Base-by-base conservation (phyloP, 2,113 vertebrate genomes). In the Vireo altiloquus region DNA sequence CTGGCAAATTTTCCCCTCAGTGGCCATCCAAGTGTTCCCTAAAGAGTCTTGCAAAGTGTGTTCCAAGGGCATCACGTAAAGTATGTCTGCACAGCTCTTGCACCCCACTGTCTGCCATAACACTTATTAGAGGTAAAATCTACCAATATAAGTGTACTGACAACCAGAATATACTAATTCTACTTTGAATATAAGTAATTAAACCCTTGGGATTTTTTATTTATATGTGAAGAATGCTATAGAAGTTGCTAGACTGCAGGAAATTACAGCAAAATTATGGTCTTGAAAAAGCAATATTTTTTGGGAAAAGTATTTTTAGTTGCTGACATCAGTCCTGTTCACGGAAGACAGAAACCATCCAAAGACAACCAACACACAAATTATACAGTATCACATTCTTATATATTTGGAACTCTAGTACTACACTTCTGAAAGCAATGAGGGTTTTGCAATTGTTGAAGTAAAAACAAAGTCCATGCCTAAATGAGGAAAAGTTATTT, bases 351-450 rank as follows among this genome's bases (percentile, higher is more conserved):
- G 31, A 95, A 85, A 75, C 21, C 69, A 11, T 69, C 86, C 80
- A 86, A 86, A 94, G 82, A 53, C 49, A 92, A 93, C 76, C 47
- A 92, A 64, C 64, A 64, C n/a, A 46, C 50, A 90, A 94, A 90
- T 94, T 92, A 88, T 63, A 91, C 0, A 33, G 50, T 85, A 90
- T 82, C 66, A 50, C 37, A 49, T 92, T 92, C 91, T 78, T 91
- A 63, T 90, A 74, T 90, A 80, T 87, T 88, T 94, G 75, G 82
- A 88, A 72, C 42, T 52, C 23, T 52, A 40, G 82, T 53, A 22
- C 39, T 81, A 39, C 33, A 40, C 25, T 93, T 80, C 20, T 52
- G 28, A 72, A 86, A 63, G n/a, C 33, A 94, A 86, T 83, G 37
- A 88, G 40, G 16, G 49, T 90, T 95, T 94, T 93, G 35, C 50